Evolutionary conservation across 2,888 invertebrate genomes (phyloP).

Genomic region (Clostera curtula): DNA sequence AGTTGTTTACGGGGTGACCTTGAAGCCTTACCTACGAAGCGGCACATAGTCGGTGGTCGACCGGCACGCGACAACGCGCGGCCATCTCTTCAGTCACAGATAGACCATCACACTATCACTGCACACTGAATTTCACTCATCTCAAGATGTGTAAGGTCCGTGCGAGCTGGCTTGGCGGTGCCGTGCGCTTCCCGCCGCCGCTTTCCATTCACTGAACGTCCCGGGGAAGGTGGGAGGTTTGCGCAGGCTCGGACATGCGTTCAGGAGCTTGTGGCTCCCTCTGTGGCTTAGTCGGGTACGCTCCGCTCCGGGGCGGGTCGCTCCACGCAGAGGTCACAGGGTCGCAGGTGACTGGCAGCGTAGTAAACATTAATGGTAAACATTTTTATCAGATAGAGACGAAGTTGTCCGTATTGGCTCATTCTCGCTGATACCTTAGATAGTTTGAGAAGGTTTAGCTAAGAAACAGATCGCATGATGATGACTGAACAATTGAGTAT

Average conservation of each 20-base stretch:
- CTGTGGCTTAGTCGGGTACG: conserved; percentile 44
- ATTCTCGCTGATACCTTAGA: too few species aligned
- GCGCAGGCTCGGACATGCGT: conserved; percentile 64
- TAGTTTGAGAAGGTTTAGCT: too few species aligned
- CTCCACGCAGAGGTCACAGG: conserved; percentile 63
- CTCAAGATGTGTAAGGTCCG: conserved; percentile 28
- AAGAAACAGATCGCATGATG: too few species aligned
- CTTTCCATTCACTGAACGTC: conserved; percentile 64
- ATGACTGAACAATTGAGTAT: too few species aligned
- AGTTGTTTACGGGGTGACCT: conserved; percentile 55
- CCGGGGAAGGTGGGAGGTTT: conserved; percentile 44
- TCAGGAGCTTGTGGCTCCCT: conserved; percentile 46
- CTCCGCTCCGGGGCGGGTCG: conserved; percentile 46
- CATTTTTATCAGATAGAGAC: not conserved
- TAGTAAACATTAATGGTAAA: conserved; percentile 30
- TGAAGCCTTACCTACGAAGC: conserved; percentile 57
- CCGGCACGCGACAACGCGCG: conserved; percentile 56
- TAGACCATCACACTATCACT: conserved; percentile 43
- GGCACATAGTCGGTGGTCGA: conserved; percentile 58
- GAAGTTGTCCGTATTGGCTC: too few species aligned
- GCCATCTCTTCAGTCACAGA: conserved; percentile 59
- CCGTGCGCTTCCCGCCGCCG: conserved; percentile 38
- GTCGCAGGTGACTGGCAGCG: conserved; percentile 40
- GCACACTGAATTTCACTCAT: conserved; percentile 51
- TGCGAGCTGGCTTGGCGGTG: conserved; percentile 19